These are phyloP conservation scores for Tokudaia muenninki DNA, from an alignment of 2,797 vertebrate genomes.

Conservation along the genomic window DNA sequence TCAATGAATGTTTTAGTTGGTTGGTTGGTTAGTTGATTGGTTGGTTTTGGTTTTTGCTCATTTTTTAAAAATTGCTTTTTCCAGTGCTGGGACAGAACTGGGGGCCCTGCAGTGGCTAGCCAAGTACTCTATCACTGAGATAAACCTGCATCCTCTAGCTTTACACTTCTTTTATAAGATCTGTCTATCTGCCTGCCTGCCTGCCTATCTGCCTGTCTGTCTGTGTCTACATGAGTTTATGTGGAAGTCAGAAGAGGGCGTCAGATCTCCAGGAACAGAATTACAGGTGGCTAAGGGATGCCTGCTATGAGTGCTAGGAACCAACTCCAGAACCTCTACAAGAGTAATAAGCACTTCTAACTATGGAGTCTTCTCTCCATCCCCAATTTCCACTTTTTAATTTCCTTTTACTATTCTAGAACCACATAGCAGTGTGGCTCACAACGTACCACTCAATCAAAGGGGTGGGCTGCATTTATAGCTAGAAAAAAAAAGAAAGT, in stretches of 20 bases:
- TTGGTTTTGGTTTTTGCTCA: background rate
- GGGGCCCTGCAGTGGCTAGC: background rate
- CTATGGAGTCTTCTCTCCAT: background rate
- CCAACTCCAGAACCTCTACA: background rate
- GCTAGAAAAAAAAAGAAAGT: background rate
- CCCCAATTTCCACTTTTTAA: background rate
- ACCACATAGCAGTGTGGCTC: background rate
- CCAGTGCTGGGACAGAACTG: background rate
- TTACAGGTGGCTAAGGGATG: background rate
- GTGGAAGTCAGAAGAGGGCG: background rate
- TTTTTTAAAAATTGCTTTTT: background rate
- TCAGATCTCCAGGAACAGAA: background rate
- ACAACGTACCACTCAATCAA: background rate
- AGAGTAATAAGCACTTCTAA: background rate
- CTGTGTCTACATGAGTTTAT: background rate
- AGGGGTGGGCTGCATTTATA: background rate
- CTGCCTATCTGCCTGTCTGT: background rate
- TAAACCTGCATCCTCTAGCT: background rate
- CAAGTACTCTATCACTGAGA: background rate
- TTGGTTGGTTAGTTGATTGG: background rate
- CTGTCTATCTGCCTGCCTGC: background rate
- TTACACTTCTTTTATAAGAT: background rate
- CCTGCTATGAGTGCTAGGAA: background rate
- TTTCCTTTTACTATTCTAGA: background rate
- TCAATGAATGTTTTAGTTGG: background rate